Evolutionary conservation across 2,888 invertebrate species (phyloP).

Genomic region (Pyrochroa serraticornis): DNA sequence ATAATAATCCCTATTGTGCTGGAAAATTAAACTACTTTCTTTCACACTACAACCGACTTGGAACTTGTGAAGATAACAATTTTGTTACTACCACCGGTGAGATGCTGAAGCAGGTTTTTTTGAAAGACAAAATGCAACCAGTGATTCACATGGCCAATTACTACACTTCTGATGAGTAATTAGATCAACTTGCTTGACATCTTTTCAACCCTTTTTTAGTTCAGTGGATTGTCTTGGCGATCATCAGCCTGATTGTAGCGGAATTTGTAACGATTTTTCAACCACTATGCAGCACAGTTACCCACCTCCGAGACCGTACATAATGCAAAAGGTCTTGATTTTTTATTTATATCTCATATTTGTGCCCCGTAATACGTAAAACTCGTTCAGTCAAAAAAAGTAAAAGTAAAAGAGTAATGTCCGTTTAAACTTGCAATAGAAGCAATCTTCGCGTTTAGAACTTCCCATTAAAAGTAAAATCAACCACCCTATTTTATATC

Average conservation of each 20-base stretch:
- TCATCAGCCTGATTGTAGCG: slow-evolving; percentile 10
- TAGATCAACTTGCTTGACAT: too few species aligned
- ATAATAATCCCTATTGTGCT: slow-evolving; percentile 61
- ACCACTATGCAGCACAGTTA: slow-evolving; percentile 63
- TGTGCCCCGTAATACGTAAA: too few species aligned
- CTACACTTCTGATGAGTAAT: slow-evolving; percentile 42
- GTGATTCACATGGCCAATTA: slow-evolving; percentile 40
- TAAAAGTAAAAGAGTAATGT: too few species aligned
- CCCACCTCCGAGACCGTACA: slow-evolving; percentile 59
- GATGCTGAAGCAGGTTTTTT: slow-evolving; percentile 59
- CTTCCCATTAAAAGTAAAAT: too few species aligned
- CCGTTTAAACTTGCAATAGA: too few species aligned
- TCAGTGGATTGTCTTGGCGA: slow-evolving; percentile 4
- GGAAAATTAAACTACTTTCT: slow-evolving; percentile 57
- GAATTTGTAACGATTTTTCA: slow-evolving; percentile 55
- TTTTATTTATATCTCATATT: background rate
- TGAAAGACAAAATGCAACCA: background rate
- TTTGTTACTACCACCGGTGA: slow-evolving; percentile 59
- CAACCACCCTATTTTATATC: too few species aligned
- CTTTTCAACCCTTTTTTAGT: too few species aligned
- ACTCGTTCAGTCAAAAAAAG: too few species aligned
- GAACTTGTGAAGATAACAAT: slow-evolving; percentile 55
- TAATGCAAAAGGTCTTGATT: slow-evolving; percentile 55
- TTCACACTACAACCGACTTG: slow-evolving; percentile 61
- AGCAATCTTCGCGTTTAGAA: too few species aligned